Percentiles rank a stretch among this genome's conserved stretches.
These are phyloP conservation scores for Clarias magur DNA, from an alignment of 2,113 vertebrate species.

Conservation along the genomic window DNA sequence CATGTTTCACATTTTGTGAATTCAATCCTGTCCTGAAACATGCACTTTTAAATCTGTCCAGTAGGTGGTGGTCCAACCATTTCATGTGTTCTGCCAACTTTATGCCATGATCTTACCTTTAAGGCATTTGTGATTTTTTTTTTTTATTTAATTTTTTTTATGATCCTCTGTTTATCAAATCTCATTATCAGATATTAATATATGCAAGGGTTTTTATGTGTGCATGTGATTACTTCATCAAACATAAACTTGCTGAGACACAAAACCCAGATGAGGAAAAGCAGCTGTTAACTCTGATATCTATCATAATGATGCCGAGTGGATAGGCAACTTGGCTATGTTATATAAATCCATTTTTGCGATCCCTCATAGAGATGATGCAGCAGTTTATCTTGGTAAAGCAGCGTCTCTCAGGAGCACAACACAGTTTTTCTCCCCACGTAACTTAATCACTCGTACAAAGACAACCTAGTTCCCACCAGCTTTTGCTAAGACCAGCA, in stretches of 20 bases:
- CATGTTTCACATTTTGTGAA: background rate
- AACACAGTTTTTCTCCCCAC: conserved; percentile 12
- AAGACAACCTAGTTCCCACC: conserved; percentile 1
- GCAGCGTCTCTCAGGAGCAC: background rate
- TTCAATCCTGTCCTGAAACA: background rate
- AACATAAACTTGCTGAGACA: background rate
- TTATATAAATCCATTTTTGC: conserved; percentile 21
- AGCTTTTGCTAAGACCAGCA: background rate
- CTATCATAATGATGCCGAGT: background rate
- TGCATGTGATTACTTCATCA: conserved; percentile 1
- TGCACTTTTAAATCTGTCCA: conserved; percentile 58
- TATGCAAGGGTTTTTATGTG: conserved; percentile 62
- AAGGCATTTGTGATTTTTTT: background rate
- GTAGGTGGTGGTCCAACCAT: conserved; percentile 73
- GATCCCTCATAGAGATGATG: conserved; percentile 37
- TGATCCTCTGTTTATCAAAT: conserved; percentile 53
- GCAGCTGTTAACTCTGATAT: background rate
- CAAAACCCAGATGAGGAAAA: background rate
- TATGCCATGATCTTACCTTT: conserved; percentile 1
- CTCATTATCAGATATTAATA: conserved; percentile 72
- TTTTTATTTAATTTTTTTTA: background rate
- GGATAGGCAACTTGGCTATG: background rate
- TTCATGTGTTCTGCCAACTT: conserved; percentile 32
- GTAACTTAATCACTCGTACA: conserved; percentile 23
- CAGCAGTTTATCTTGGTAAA: conserved; percentile 45